These are phyloP conservation scores for Oreochromis niloticus DNA, from an alignment of 2,113 vertebrate species.

Conservation along the genomic window DNA sequence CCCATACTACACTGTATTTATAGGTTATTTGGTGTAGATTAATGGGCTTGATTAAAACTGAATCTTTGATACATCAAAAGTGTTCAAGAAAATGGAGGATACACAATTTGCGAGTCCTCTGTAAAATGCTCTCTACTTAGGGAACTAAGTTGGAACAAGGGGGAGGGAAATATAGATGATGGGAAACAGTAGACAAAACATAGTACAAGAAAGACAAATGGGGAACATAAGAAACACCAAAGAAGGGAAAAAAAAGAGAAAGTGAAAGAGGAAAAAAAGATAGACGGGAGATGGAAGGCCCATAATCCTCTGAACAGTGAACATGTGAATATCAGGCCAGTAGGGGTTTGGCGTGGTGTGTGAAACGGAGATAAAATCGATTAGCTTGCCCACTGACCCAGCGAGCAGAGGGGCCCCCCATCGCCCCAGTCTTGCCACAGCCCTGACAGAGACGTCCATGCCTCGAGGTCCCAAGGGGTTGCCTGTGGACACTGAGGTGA, in stretches of 20 bases:
- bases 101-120: background rate
- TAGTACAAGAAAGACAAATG: background rate
- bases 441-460: constrained; percentile 61
- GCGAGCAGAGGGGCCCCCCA: constrained; percentile 71
- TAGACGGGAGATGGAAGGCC: constrained; percentile 18
- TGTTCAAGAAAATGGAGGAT: background rate
- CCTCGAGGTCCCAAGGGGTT: constrained; percentile 45
- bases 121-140: background rate
- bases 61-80: background rate
- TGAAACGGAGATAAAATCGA: constrained; percentile 91
- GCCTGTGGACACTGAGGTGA: constrained; percentile 66
- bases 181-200: constrained; percentile 5
- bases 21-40: background rate
- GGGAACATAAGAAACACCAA: constrained; percentile 3
- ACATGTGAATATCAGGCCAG: constrained; percentile 61
- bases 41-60: background rate
- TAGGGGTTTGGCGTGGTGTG: constrained; percentile 48
- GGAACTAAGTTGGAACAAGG: background rate
- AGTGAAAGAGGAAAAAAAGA: background rate
- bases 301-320: constrained; percentile 44
- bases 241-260: background rate
- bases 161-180: background rate
- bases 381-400: constrained; percentile 96
- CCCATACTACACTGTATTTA: background rate
- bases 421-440: constrained; percentile 49